Evolutionary conservation across 1,140 invertebrate genomes (phyloP), one percentile per base, ranked within the genome.

Genomic region (Drosophila tropicalis): DNA sequence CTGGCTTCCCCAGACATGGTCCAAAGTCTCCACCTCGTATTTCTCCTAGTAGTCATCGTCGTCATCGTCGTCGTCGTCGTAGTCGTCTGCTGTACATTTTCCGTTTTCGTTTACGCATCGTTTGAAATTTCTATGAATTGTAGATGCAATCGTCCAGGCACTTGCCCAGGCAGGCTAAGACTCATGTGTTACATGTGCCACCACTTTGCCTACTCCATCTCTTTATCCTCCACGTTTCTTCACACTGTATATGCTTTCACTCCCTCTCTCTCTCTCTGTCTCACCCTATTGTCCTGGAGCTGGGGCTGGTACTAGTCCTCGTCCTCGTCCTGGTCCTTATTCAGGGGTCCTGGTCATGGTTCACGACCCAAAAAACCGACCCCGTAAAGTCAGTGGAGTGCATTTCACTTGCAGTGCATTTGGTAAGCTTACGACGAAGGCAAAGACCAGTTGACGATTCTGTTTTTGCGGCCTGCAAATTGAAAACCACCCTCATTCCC

Each of bases 41-140:
- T 62, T 39, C 57, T 40, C 12, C 44, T 25, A 3, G 5, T 36
- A 15, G 22, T 65, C 69, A 13, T 58, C 39, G 60, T 63, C 54
- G 7, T n/a, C 36, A 62, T 62, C 57, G 36, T 60, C 47, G 57
- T 74, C 47, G 63, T 51, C 47, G 64, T 64, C 41, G 29, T 54
- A n/a, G 51, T 66, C 51, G 63, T 58, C 67, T 68, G 57, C 32
- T 58, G 72, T 79, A 84, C 76, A 71, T 90, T 89, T 89, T 90
- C 81, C 85, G 77, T 90, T 91, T 90, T 89, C 87, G 83, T 90
- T 90, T 89, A 90, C 77, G 89, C 79, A 89, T 82, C 80, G 89
- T 89, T 90, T 89, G 84, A 81, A 91, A 91, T 91, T 90, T 90
- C 89, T 90, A 90, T 90, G 89, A 90, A 90, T 90, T 90, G 89